Conservation (phyloP, 2,888 invertebrate genomes). For the Salticus scenicus region DNA sequence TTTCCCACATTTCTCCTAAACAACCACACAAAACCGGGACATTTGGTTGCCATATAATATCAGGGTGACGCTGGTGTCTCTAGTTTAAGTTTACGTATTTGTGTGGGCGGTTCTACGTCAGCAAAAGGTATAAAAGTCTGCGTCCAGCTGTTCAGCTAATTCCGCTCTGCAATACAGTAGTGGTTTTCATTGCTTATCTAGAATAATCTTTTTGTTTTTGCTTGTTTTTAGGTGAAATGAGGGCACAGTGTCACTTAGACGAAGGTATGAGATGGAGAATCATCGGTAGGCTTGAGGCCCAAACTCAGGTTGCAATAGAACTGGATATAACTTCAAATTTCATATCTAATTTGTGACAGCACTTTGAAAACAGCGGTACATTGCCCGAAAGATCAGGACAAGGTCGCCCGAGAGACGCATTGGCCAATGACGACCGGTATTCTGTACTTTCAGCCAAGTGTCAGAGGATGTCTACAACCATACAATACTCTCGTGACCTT, state of each 20-base stretch:
- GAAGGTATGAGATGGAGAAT: not conserved
- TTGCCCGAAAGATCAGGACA: not conserved
- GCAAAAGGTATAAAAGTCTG: not conserved
- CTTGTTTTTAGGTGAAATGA: slow-evolving; percentile 6
- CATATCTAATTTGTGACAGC: not conserved
- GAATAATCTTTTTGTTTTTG: slow-evolving; percentile 11
- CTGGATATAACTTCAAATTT: not conserved
- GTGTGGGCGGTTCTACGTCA: not conserved
- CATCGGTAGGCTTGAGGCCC: not conserved
- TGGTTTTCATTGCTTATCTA: not conserved
- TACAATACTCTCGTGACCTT: not conserved
- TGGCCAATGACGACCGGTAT: not conserved
- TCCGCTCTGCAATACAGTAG: not conserved
- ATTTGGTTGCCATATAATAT: slow-evolving; percentile 4
- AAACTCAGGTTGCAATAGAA: not conserved
- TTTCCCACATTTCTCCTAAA: not conserved
- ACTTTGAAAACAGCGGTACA: not conserved
- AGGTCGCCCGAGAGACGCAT: not conserved
- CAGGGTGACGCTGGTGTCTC: not conserved
- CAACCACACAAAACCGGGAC: not conserved
- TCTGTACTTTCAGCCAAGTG: not conserved
- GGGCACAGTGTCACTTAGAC: not conserved
- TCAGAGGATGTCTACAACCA: not conserved
- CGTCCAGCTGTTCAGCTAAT: not conserved
- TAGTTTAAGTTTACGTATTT: not conserved